Percentiles rank a stretch among this genome's conserved stretches.
phyloP scores from a whole-genome alignment of 2,113 vertebrate species.

The Spea bombifrons region DNA sequence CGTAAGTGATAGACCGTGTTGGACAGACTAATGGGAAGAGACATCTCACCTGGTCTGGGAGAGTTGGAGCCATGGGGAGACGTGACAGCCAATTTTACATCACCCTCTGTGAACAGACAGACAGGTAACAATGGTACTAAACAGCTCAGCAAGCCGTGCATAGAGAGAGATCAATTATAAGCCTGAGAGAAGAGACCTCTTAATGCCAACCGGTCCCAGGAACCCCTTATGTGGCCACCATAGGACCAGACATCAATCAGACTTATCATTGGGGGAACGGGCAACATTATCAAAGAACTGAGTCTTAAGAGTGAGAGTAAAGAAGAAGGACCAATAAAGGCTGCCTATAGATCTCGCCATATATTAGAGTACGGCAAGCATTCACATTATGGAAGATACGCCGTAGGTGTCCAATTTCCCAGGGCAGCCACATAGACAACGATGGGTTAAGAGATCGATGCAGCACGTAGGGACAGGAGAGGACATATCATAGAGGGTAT shows the following conservation, averaged over 20 bases:
- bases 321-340: background rate
- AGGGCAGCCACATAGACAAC: too few species aligned
- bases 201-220: background rate
- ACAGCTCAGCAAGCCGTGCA: slow-evolving; percentile 34
- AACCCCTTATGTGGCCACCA: background rate
- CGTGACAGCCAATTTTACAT: slow-evolving; percentile 46
- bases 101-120: slow-evolving; percentile 47
- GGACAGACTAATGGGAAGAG: background rate
- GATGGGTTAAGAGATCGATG: too few species aligned
- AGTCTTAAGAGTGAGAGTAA: background rate
- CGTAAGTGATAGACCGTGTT: background rate
- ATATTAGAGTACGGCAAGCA: too few species aligned
- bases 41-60: slow-evolving; percentile 44
- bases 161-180: slow-evolving; percentile 8
- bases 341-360: too few species aligned
- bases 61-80: slow-evolving; percentile 25
- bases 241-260: background rate
- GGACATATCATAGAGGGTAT: too few species aligned
- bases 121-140: slow-evolving; percentile 44
- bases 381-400: too few species aligned
- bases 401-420: too few species aligned
- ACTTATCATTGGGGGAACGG: too few species aligned
- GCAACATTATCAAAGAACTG: too few species aligned
- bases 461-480: too few species aligned
- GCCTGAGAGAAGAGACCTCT: slow-evolving; percentile 8